Conservation (phyloP, 2,113 vertebrate genomes). For the Corythornis madagascariensis region DNA sequence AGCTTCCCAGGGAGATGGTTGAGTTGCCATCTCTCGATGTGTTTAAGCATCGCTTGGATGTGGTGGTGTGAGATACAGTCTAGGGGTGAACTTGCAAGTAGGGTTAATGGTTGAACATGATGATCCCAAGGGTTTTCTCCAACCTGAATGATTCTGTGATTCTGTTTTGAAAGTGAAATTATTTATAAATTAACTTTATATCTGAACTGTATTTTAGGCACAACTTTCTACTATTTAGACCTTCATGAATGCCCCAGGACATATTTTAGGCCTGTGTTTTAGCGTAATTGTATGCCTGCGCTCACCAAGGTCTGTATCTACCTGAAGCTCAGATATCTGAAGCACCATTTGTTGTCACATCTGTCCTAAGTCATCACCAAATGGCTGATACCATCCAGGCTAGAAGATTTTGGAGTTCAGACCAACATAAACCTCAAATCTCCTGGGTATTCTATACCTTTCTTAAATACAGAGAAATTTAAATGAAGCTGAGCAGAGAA, state of each 20-base stretch:
- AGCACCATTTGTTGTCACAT: accelerated
- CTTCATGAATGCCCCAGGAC: not conserved
- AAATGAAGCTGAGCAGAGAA: not conserved
- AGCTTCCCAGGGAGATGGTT: too few relatives aligned
- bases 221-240: not conserved
- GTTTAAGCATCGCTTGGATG: too few relatives aligned
- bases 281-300: not conserved
- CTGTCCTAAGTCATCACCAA: not conserved
- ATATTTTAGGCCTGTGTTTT: not conserved
- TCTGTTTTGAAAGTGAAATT: not conserved
- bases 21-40: too few relatives aligned
- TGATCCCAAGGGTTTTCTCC: too few relatives aligned
- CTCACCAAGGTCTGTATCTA: too few relatives aligned
- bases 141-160: too few relatives aligned
- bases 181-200: not conserved
- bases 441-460: not conserved
- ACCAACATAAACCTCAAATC: accelerated
- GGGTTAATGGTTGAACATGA: too few relatives aligned
- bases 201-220: not conserved
- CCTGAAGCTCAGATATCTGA: not conserved
- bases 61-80: too few relatives aligned
- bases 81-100: too few relatives aligned
- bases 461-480: not conserved
- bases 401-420: not conserved
- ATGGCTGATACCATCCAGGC: not conserved